Conservation (phyloP, 1,140 invertebrate species). For the Agrypnia vestita region DNA sequence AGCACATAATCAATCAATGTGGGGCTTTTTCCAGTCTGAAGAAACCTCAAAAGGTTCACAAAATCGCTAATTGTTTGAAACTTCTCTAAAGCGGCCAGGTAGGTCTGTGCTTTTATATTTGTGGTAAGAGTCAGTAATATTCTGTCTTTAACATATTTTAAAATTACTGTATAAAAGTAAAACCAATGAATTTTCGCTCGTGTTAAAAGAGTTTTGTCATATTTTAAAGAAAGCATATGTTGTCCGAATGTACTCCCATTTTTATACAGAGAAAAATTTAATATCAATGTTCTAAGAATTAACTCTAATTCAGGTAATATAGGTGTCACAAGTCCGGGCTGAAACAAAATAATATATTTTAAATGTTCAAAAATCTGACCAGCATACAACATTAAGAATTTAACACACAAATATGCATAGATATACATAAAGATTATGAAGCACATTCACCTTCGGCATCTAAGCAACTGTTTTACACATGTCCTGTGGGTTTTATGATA, state of each 20-base stretch:
- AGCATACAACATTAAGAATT: no score
- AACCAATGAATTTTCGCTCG: conserved; percentile 73
- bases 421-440: no score
- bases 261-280: conserved; percentile 73
- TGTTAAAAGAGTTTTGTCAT: conserved; percentile 71
- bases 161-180: conserved; percentile 71
- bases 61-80: conserved; percentile 73
- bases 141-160: conserved; percentile 74
- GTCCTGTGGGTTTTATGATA: no score
- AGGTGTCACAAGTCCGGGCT: conserved; percentile 73
- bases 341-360: conserved; percentile 61
- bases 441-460: no score
- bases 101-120: conserved; percentile 70
- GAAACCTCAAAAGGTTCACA: conserved; percentile 77
- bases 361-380: no score
- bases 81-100: conserved; percentile 71
- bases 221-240: conserved; percentile 75
- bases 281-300: conserved; percentile 74
- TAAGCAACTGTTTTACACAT: no score
- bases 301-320: conserved; percentile 75
- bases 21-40: conserved; percentile 77
- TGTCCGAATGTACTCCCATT: conserved; percentile 76
- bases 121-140: conserved; percentile 71
- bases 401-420: no score
- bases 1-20: conserved; percentile 75